A percentile compares a stretch with the other conserved stretches of the same genome.
Conservation (phyloP, 2,113 vertebrate species). For the Albula goreensis region DNA sequence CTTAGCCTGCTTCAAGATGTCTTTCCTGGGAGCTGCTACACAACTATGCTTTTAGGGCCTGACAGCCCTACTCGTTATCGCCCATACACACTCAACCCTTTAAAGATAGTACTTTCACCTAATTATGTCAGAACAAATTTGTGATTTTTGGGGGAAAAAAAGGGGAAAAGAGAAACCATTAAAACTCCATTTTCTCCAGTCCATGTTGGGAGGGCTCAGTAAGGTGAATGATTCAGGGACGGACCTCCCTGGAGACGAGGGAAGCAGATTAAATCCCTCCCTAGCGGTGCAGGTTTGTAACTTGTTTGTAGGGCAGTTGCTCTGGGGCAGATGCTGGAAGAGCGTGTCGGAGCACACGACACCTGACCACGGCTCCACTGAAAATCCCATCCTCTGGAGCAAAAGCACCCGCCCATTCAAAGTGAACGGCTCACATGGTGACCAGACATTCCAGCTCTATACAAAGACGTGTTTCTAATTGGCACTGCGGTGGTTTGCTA, state of each 20-base stretch:
- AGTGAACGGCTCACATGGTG: not conserved
- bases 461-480: too few species aligned
- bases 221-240: not conserved
- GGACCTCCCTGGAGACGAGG: not conserved
- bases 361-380: too few species aligned
- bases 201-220: not conserved
- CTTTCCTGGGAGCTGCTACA: constrained; percentile 23
- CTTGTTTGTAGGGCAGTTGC: not conserved
- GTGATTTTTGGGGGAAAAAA: not conserved
- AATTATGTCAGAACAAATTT: not conserved
- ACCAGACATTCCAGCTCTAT: not conserved
- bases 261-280: not conserved
- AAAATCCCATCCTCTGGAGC: too few species aligned
- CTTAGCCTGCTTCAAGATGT: not conserved
- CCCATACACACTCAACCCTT: not conserved
- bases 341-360: not conserved
- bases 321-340: not conserved
- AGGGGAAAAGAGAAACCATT: not conserved
- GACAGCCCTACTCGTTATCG: constrained; percentile 19
- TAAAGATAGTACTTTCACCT: constrained; percentile 8
- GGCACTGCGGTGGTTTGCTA: too few species aligned
- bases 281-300: not conserved
- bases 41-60: constrained; percentile 44
- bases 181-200: not conserved
- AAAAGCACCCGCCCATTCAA: not conserved